Conservation (phyloP, 2,113 vertebrate genomes). For the Cyprinodon variegatus region DNA sequence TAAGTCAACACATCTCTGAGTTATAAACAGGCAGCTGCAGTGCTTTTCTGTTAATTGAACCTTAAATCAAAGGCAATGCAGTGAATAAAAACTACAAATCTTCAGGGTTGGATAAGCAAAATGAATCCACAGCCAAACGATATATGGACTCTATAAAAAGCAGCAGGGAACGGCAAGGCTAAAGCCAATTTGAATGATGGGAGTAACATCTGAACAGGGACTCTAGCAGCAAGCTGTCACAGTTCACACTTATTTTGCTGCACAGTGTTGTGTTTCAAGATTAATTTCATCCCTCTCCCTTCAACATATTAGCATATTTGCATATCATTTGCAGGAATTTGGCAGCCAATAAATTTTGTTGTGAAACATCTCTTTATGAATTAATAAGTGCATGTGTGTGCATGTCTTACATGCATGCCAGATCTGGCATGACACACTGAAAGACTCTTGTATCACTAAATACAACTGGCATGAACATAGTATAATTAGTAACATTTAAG, state of each 20-base stretch:
- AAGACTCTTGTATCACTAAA: conserved; percentile 58
- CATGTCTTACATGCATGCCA: conserved; percentile 27
- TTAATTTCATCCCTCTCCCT: conserved; percentile 39
- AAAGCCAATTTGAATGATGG: conserved; percentile 42
- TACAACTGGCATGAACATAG: conserved; percentile 45
- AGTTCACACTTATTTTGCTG: conserved; percentile 55
- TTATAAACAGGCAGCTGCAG: conserved; percentile 61
- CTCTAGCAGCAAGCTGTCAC: conserved; percentile 28
- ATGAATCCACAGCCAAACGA: conserved; percentile 50
- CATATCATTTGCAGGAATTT: conserved; percentile 55
- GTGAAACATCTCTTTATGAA: conserved; percentile 52
- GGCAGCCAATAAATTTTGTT: conserved; percentile 56
- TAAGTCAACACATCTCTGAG: conserved; percentile 43
- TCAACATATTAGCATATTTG: conserved; percentile 46
- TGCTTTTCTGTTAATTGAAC: conserved; percentile 72
- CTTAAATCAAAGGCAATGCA: conserved; percentile 69
- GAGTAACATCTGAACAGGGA: conserved; percentile 40
- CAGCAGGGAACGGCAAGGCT: conserved; percentile 36
- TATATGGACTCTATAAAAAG: conserved; percentile 59
- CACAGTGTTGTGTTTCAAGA: conserved; percentile 49
- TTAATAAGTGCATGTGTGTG: conserved; percentile 20
- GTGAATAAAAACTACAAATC: conserved; percentile 45
- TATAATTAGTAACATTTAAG: conserved; percentile 49
- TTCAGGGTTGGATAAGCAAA: conserved; percentile 35
- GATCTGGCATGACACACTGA: conserved; percentile 30